Evolutionary conservation across 2,888 invertebrate genomes (phyloP).

Genomic region (Brachycybe producta): DNA sequence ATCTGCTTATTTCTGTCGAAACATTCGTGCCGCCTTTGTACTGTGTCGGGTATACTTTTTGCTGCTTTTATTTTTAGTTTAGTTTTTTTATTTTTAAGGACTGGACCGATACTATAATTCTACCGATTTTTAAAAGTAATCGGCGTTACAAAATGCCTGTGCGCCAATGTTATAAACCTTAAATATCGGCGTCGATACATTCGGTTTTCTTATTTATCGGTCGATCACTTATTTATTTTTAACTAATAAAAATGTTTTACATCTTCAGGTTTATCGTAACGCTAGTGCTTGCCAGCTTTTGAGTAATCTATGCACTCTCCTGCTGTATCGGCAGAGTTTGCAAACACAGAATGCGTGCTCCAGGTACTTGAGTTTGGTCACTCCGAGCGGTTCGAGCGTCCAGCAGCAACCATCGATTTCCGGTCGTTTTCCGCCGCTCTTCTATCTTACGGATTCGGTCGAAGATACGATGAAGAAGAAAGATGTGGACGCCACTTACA

Average conservation of each 20-base stretch:
- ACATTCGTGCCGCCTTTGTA: constrained; percentile 5
- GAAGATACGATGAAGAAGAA: constrained; percentile 13
- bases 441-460: constrained; percentile 4
- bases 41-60: constrained; percentile 12
- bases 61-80: no score
- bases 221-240: no score
- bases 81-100: no score
- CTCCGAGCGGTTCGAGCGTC: neutral
- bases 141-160: no score
- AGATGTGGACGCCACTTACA: constrained; percentile 10
- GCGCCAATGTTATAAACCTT: no score
- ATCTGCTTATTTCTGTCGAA: constrained; percentile 12
- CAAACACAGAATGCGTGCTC: constrained; percentile 11
- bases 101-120: no score
- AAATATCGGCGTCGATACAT: neutral
- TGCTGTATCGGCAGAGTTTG: constrained; percentile 7
- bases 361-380: constrained; percentile 1
- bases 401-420: neutral
- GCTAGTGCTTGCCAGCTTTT: constrained; percentile 10
- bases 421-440: constrained; percentile 8
- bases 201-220: no score
- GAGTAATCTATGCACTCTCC: constrained; percentile 8
- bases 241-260: no score
- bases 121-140: no score
- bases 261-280: constrained; percentile 4